Percentiles rank a stretch among this genome's conserved stretches.
Conservation (phyloP, 2,113 vertebrate genomes). For the Misgurnus anguillicaudatus region DNA sequence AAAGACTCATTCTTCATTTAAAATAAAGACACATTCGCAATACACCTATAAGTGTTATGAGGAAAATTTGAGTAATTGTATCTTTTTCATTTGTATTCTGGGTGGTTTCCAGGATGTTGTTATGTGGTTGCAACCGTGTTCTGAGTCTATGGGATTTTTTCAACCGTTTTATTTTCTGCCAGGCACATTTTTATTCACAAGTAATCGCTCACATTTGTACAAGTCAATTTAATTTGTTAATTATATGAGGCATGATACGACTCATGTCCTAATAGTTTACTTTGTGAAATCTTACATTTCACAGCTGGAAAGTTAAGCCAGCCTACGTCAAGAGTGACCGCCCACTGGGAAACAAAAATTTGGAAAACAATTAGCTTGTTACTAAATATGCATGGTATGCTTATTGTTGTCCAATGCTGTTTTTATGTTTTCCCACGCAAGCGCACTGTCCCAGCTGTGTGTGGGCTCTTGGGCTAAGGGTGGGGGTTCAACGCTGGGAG, state of each 20-base stretch:
- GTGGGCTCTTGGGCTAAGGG: constrained; percentile 50
- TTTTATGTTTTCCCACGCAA: constrained; percentile 4
- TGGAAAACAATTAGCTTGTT: constrained; percentile 19
- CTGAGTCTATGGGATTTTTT: too few species aligned
- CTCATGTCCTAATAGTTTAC: neutral
- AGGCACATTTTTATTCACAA: too few species aligned
- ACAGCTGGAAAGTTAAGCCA: neutral
- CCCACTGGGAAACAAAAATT: neutral
- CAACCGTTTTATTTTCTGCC: too few species aligned
- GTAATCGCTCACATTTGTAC: neutral
- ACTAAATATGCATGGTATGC: neutral
- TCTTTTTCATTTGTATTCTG: neutral
- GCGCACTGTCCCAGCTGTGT: constrained; percentile 25
- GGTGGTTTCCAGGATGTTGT: too few species aligned
- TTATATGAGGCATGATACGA: too few species aligned
- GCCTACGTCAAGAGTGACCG: neutral
- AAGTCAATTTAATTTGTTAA: too few species aligned
- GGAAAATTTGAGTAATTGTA: too few species aligned
- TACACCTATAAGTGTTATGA: too few species aligned
- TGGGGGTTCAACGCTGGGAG: constrained; percentile 42
- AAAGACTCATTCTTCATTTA: constrained; percentile 46
- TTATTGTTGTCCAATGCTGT: constrained; percentile 1
- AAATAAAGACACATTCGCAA: constrained; percentile 18
- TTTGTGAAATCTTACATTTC: neutral
- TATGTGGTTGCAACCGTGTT: too few species aligned